phyloP scores from a whole-genome alignment of 1,140 invertebrate genomes.

The Leptinotarsa lineolata region DNA sequence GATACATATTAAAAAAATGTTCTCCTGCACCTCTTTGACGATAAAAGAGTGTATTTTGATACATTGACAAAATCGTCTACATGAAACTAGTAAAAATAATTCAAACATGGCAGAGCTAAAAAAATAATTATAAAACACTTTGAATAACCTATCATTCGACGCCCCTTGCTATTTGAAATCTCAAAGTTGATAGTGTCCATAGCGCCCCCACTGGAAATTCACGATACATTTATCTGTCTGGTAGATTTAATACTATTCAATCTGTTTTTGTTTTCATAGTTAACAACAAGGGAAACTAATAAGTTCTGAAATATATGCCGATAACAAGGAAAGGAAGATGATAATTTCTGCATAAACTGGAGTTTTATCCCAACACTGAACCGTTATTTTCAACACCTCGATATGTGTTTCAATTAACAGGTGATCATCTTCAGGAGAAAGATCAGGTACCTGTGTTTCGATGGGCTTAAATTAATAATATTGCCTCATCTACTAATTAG shows the following conservation, averaged over 20 bases:
- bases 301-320: not conserved
- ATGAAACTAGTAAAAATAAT: not conserved
- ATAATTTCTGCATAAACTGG: not conserved
- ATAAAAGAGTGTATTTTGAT: not conserved
- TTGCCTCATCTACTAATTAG: too few species aligned
- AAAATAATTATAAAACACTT: not conserved
- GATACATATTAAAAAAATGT: slow-evolving; percentile 2
- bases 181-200: not conserved
- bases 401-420: too few species aligned
- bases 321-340: not conserved
- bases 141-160: not conserved
- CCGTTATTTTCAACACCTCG: too few species aligned
- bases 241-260: not conserved
- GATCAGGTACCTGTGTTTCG: too few species aligned
- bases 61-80: not conserved
- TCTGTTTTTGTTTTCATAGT: not conserved
- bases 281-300: not conserved
- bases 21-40: not conserved
- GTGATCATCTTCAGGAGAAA: too few species aligned
- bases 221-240: not conserved
- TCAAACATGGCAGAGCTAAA: not conserved
- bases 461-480: too few species aligned
- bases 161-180: not conserved
- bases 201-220: not conserved
- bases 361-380: too few species aligned